Evolutionary conservation across 2,888 invertebrate species (phyloP).

Genomic region (Venustoraphidia nigricollis): DNA sequence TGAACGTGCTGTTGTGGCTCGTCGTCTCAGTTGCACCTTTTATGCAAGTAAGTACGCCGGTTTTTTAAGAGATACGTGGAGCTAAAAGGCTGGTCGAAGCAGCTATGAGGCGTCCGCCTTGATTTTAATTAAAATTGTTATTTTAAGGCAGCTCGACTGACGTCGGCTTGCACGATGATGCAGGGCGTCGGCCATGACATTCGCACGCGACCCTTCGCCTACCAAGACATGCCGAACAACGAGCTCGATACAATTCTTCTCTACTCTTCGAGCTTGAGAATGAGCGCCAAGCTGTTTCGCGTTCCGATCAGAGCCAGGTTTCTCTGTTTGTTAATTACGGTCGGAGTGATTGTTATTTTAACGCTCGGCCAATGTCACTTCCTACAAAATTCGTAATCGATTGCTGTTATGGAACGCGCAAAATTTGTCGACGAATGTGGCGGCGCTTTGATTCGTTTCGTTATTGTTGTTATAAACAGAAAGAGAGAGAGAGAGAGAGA

Average conservation of each 20-base stretch:
- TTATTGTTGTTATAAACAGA: too few species aligned
- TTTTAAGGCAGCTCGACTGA: conserved; percentile 57
- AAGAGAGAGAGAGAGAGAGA: too few species aligned
- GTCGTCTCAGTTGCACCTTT: conserved; percentile 50
- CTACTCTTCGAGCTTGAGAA: conserved; percentile 57
- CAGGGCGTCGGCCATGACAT: conserved; percentile 64
- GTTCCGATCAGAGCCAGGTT: conserved; percentile 57
- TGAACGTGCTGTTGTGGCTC: conserved; percentile 48
- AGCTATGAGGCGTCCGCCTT: not conserved
- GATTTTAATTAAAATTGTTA: conserved; percentile 6
- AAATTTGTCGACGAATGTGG: too few species aligned
- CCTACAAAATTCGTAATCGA: conserved; percentile 26
- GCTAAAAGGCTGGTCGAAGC: too few species aligned
- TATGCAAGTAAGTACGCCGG: conserved; percentile 50
- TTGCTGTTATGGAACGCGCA: too few species aligned
- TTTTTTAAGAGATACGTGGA: too few species aligned
- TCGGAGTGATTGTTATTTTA: conserved; percentile 41
- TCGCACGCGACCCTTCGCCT: conserved; percentile 61
- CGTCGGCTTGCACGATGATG: conserved; percentile 54
- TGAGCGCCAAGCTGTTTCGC: conserved; percentile 58
- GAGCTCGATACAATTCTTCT: conserved; percentile 63
- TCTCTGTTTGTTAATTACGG: conserved; percentile 44
- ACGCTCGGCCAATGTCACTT: conserved; percentile 59
- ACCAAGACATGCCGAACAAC: conserved; percentile 58
- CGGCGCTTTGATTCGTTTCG: too few species aligned